These are phyloP conservation scores for Toxostoma redivivum DNA, from an alignment of 2,113 vertebrate genomes.

Conservation along the genomic window DNA sequence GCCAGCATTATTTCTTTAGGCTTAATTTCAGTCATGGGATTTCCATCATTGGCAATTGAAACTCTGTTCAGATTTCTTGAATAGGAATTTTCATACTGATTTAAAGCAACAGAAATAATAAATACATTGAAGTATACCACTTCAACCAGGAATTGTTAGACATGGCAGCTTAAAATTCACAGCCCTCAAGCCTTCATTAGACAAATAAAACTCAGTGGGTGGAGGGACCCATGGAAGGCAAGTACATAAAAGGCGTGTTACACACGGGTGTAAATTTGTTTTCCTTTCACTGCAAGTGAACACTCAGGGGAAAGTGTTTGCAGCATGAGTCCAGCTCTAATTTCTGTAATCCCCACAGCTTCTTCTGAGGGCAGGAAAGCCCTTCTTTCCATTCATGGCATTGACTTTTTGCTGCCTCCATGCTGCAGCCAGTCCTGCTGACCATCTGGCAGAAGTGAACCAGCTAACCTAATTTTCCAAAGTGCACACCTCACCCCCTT, in stretches of 20 bases:
- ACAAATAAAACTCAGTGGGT: slow-evolving; percentile 19
- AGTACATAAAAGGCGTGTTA: slow-evolving; percentile 13
- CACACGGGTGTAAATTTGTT: slow-evolving; percentile 37
- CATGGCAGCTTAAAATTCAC: background rate
- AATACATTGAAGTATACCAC: background rate
- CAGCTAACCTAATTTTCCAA: slow-evolving; percentile 22
- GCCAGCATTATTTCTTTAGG: background rate
- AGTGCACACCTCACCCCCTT: background rate
- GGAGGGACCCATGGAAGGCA: background rate
- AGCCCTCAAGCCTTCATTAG: slow-evolving; percentile 18
- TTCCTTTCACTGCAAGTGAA: slow-evolving; percentile 31
- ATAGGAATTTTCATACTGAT: background rate
- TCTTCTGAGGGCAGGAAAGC: slow-evolving; percentile 23
- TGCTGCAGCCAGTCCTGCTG: background rate
- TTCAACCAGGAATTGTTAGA: background rate
- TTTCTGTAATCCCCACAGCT: slow-evolving; percentile 36
- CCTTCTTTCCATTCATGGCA: background rate
- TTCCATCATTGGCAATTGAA: background rate
- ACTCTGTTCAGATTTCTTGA: background rate
- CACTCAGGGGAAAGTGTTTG: background rate
- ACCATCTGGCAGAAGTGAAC: slow-evolving; percentile 33
- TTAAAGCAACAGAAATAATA: slow-evolving; percentile 17
- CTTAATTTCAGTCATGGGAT: background rate
- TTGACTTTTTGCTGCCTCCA: slow-evolving; percentile 1
- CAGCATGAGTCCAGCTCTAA: background rate